Evolutionary conservation across 2,797 vertebrate species (phyloP).

Genomic region (Oreochromis grahami): DNA sequence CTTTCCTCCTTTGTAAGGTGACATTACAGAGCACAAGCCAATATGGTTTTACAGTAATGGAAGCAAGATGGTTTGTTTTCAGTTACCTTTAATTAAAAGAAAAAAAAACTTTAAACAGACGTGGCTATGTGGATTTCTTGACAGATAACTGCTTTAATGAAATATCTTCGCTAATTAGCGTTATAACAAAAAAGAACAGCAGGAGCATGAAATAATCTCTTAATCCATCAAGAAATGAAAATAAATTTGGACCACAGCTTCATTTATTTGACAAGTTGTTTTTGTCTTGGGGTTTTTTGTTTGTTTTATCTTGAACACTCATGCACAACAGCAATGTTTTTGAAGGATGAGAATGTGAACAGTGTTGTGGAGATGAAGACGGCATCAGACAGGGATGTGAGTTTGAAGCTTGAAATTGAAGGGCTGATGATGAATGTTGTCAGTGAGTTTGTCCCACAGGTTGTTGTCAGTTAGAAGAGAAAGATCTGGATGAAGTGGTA

Average conservation of each 20-base stretch:
- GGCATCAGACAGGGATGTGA: rapidly evolving
- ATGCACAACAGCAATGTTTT: background rate
- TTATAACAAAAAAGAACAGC: background rate
- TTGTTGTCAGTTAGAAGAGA: background rate
- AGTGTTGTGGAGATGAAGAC: background rate
- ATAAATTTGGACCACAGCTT: background rate
- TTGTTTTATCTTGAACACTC: background rate
- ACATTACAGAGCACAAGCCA: background rate
- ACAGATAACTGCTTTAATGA: background rate
- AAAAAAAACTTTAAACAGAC: background rate
- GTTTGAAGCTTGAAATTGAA: background rate
- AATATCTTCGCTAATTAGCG: background rate
- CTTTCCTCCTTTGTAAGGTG: background rate
- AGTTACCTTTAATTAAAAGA: background rate
- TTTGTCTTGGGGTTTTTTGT: rapidly evolving
- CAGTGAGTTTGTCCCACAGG: background rate
- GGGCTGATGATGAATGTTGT: background rate
- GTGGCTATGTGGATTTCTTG: background rate
- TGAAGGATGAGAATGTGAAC: background rate
- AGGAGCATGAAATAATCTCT: background rate
- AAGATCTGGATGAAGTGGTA: background rate
- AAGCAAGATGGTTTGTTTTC: background rate
- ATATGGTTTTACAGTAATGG: background rate
- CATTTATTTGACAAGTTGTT: background rate
- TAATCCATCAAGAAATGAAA: background rate